Conservation (phyloP, 2,888 invertebrate genomes). For the Cloeon dipterum region DNA sequence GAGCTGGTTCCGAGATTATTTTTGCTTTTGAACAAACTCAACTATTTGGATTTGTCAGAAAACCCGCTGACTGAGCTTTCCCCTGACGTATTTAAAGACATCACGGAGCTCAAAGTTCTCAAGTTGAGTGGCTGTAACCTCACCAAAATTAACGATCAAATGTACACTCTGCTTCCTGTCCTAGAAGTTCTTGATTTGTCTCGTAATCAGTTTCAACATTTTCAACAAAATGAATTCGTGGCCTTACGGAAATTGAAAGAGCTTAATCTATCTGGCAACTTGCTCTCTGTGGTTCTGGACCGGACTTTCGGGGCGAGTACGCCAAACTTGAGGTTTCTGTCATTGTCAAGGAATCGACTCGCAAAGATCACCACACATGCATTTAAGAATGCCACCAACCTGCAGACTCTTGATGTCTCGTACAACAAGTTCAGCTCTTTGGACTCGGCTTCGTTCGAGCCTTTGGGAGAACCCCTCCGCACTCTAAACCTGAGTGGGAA, state of each 20-base stretch:
- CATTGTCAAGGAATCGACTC: constrained; percentile 12
- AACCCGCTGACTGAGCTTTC: constrained; percentile 50
- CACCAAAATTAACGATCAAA: constrained; percentile 49
- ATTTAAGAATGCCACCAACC: constrained; percentile 43
- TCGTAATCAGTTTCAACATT: constrained; percentile 50
- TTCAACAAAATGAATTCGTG: constrained; percentile 45
- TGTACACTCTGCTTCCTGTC: constrained; percentile 50
- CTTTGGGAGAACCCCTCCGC: constrained; percentile 34
- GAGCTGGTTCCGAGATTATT: constrained; percentile 48
- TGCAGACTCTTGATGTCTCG: constrained; percentile 47
- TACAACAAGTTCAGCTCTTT: constrained; percentile 49
- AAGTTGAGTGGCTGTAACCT: constrained; percentile 49
- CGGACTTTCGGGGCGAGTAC: constrained; percentile 29
- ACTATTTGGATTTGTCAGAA: constrained; percentile 45
- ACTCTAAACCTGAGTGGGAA: constrained; percentile 48
- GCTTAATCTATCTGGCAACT: constrained; percentile 50
- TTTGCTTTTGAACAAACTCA: constrained; percentile 45
- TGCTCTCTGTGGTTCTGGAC: constrained; percentile 49
- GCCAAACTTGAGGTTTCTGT: constrained; percentile 5
- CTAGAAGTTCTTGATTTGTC: constrained; percentile 53
- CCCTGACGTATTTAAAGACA: constrained; percentile 57
- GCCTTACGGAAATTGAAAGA: constrained; percentile 38
- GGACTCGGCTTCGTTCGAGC: constrained; percentile 33
- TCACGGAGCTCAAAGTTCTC: constrained; percentile 42
- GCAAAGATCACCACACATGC: constrained; percentile 24